Conservation (phyloP, 2,797 vertebrate genomes). For the Melanotaenia maccullochi region DNA sequence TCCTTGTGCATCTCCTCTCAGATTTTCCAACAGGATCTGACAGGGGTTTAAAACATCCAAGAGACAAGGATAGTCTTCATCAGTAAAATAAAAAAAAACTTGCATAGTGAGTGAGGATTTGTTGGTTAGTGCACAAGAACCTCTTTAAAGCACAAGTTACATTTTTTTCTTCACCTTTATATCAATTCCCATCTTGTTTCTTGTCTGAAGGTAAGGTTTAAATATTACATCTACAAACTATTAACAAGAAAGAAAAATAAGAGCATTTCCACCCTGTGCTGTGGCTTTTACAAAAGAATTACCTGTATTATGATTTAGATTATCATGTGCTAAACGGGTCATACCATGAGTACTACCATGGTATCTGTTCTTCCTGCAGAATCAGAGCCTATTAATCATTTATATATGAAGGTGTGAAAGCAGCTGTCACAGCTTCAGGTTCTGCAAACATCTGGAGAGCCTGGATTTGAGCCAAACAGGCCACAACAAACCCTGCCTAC, state of each 20-base stretch:
- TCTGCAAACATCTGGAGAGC: conserved; percentile 64
- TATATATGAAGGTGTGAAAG: conserved; percentile 43
- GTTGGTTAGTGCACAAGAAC: conserved; percentile 18
- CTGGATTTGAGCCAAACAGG: conserved; percentile 60
- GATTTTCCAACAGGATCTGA: conserved; percentile 45
- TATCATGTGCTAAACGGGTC: background rate
- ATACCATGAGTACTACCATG: conserved; percentile 1
- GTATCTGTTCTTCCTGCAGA: conserved; percentile 27
- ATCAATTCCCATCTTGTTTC: background rate
- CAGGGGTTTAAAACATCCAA: conserved; percentile 24
- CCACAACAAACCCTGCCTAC: conserved; percentile 22
- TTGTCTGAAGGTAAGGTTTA: background rate
- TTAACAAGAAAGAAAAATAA: background rate
- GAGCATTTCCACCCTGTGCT: background rate
- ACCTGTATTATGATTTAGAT: background rate
- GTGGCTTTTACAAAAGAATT: background rate
- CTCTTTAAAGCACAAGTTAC: conserved; percentile 17
- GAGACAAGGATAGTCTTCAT: background rate
- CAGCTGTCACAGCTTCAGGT: conserved; percentile 57
- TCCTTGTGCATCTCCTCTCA: conserved; percentile 29
- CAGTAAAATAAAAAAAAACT: background rate
- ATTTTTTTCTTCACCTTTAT: background rate
- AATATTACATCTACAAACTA: background rate
- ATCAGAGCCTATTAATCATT: conserved; percentile 60
- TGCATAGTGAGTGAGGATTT: conserved; percentile 42